phyloP scores from a whole-genome alignment of 1,140 invertebrate species.

The Camponotus floridanus region DNA sequence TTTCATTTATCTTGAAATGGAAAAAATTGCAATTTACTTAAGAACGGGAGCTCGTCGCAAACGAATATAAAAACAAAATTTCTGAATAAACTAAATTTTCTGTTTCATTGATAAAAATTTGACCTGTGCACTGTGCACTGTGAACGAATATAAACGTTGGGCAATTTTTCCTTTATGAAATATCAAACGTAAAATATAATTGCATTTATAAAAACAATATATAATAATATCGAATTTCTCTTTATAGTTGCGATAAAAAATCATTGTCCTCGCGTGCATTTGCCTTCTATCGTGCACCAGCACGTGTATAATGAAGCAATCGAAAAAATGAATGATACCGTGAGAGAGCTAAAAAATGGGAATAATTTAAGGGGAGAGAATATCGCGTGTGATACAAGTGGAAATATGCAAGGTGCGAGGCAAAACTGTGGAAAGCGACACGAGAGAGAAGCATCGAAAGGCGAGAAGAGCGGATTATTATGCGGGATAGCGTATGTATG shows the following conservation, averaged over 20 bases:
- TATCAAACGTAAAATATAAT: constrained; percentile 47
- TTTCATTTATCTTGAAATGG: neutral
- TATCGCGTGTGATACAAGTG: neutral
- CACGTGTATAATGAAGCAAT: neutral
- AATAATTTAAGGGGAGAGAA: constrained; percentile 15
- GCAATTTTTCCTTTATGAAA: neutral
- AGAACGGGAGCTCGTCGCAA: neutral
- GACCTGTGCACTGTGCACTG: no score
- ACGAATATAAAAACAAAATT: neutral
- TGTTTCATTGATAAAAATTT: constrained; percentile 2
- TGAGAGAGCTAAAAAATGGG: neutral
- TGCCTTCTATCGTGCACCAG: no score
- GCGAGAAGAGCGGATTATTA: constrained; percentile 55
- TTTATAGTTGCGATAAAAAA: neutral
- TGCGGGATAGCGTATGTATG: constrained; percentile 31
- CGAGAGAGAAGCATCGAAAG: neutral
- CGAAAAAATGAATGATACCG: neutral
- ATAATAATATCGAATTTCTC: no score
- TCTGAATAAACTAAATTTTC: neutral
- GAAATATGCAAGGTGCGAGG: constrained; percentile 8
- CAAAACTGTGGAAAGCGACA: neutral
- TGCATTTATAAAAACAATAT: constrained; percentile 25
- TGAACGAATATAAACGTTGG: constrained; percentile 2
- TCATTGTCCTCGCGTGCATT: neutral
- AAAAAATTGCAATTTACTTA: constrained; percentile 3